A percentile compares a stretch with the other conserved stretches of the same genome.
Conservation (phyloP, 1,140 invertebrate genomes). For the Calephelis virginiensis region DNA sequence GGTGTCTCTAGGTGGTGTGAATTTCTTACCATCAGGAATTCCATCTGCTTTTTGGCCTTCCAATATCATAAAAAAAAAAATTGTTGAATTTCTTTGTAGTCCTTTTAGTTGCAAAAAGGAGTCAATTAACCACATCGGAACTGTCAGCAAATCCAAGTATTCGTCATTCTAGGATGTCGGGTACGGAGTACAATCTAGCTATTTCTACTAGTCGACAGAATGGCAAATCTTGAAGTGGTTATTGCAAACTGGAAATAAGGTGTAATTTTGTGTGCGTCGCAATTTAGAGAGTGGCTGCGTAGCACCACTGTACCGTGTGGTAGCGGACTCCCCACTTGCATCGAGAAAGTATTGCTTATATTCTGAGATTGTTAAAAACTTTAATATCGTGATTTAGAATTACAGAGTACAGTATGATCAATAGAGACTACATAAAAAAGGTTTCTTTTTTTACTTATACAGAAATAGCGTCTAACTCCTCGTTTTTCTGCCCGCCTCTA, state of each 20-base stretch:
- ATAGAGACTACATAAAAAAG: conserved; percentile 19
- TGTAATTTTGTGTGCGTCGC: conserved; percentile 48
- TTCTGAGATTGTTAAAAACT: conserved; percentile 35
- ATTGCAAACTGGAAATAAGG: conserved; percentile 42
- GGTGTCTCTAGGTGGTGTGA: too few species aligned
- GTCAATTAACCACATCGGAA: conserved; percentile 54
- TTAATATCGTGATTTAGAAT: conserved; percentile 44
- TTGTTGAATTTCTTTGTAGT: neutral
- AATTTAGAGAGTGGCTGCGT: conserved; percentile 53
- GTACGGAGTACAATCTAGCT: conserved; percentile 60
- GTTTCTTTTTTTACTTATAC: neutral
- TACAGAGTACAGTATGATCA: conserved; percentile 4
- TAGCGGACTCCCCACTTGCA: conserved; percentile 46
- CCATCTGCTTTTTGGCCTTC: too few species aligned
- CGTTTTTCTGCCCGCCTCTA: too few species aligned
- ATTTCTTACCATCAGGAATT: too few species aligned
- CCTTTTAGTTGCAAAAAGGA: conserved; percentile 59
- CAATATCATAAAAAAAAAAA: too few species aligned
- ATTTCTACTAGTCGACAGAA: conserved; percentile 67
- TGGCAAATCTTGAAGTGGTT: conserved; percentile 66
- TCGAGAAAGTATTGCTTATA: conserved; percentile 26
- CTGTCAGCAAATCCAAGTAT: conserved; percentile 64
- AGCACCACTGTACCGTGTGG: conserved; percentile 52
- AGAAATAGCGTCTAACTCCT: too few species aligned
- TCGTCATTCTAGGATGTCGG: conserved; percentile 61